Evolutionary conservation across 2,888 invertebrate genomes (phyloP).

Genomic region (Scaptomyza flava): DNA sequence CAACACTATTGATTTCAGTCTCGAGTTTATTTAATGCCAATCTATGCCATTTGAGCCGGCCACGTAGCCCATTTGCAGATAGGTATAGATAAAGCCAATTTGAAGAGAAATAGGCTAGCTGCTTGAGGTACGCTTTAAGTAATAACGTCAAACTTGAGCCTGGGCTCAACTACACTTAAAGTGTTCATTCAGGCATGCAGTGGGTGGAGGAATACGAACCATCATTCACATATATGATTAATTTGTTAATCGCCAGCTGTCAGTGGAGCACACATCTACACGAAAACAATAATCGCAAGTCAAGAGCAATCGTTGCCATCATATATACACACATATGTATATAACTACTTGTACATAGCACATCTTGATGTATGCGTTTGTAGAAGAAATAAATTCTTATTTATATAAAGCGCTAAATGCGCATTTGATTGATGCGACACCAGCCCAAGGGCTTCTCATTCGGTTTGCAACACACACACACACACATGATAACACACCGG

Average conservation of each 20-base stretch:
- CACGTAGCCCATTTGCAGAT: slow-evolving; percentile 72
- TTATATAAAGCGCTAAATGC: slow-evolving; percentile 71
- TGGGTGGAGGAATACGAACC: slow-evolving; percentile 3
- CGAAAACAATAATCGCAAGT: slow-evolving; percentile 75
- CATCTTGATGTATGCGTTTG: slow-evolving; percentile 3
- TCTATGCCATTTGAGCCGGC: slow-evolving; percentile 56
- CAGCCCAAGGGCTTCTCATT: slow-evolving; percentile 77
- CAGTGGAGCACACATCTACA: slow-evolving; percentile 46
- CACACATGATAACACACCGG: slow-evolving; percentile 33
- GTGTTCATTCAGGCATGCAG: slow-evolving; percentile 20
- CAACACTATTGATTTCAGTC: slow-evolving; percentile 53
- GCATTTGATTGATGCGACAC: slow-evolving; percentile 78
- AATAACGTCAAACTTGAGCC: slow-evolving; percentile 22
- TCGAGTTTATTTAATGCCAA: slow-evolving; percentile 62
- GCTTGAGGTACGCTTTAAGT: slow-evolving; percentile 32
- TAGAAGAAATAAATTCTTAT: slow-evolving; percentile 41
- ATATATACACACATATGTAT: slow-evolving; percentile 18
- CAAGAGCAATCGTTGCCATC: slow-evolving; percentile 64
- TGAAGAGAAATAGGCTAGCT: slow-evolving; percentile 38
- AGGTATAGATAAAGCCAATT: slow-evolving; percentile 25
- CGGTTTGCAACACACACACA: slow-evolving; percentile 45
- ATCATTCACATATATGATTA: slow-evolving; percentile 72
- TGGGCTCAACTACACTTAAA: slow-evolving; percentile 38
- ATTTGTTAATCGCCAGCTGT: slow-evolving; percentile 76
- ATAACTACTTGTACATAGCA: not conserved